Evolutionary conservation across 2,113 vertebrate genomes (phyloP), one percentile per base, ranked within the genome.

Genomic region (Isichthys henryi): DNA sequence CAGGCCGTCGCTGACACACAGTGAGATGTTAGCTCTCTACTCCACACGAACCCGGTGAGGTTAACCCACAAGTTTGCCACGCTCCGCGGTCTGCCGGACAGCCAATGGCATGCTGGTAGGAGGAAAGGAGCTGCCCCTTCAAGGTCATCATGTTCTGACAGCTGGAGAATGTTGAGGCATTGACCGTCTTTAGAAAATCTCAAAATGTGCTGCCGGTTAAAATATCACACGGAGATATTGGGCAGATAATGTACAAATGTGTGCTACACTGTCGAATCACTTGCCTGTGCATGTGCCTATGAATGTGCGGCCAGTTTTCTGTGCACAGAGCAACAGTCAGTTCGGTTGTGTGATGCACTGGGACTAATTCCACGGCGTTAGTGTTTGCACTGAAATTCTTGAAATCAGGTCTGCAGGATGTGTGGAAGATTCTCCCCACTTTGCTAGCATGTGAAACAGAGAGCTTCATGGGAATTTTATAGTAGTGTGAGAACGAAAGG

Each of bases 401-500:
- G 62, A 39, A 35, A 77, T 15, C 31, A 39, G 56, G 9, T n/a
- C 0, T 35, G 15, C 11, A 15, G 19, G 31, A 77, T 13, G 70
- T 35, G 15, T 31, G 17, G 27, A 17, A 5, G 9, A 35, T 74
- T 13, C 31, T 74, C 66, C 5, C 9, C 10, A 1, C 66, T 31
- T 15, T 35, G 66, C 4, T 74, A 31, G 66, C 31, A 74, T 74
- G 31, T 70, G 62, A 70, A 70, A 70, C 62, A 13, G 7, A 31
- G 66, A 31, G 27, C 80, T 46, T 46, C 43, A 4, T 86, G 49
- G n/a, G 39, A 23, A 84, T 52, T 52, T 86, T 35, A 86, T 53
- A 48, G 52, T 53, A 3, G 53, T 62, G 7, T 21, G 87, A 66
- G 93, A 93, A 93, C 92, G n/a, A 93, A 92, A 90, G 90, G 91